A percentile compares a stretch with the other conserved stretches of the same genome.
These are phyloP conservation scores for Myotis myotis DNA, from an alignment of 2,797 vertebrate genomes.

Conservation along the genomic window DNA sequence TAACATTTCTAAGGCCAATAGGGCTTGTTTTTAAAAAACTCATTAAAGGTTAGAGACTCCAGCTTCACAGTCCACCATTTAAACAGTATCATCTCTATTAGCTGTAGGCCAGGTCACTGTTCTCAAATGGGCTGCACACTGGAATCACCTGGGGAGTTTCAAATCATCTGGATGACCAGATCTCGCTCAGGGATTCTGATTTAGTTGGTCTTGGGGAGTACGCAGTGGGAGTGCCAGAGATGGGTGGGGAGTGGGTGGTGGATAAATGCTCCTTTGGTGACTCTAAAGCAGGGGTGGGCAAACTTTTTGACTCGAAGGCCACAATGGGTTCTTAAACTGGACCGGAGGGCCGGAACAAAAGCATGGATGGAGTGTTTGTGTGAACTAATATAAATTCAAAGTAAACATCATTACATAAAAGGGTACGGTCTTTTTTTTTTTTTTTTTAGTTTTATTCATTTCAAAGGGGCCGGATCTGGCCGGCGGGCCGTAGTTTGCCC, in stretches of 20 bases:
- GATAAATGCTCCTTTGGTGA: background rate
- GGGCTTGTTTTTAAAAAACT: background rate
- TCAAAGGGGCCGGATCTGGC: no score
- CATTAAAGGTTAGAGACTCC: background rate
- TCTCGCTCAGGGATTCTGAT: background rate
- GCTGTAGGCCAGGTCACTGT: background rate
- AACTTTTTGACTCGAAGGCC: no score
- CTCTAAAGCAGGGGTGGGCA: background rate
- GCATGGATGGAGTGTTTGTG: no score
- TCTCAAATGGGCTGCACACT: background rate
- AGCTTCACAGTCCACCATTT: background rate
- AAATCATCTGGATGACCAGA: background rate
- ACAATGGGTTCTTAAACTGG: no score
- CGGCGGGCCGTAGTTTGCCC: no score
- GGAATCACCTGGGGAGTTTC: background rate
- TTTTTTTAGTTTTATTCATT: no score
- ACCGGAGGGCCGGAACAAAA: no score
- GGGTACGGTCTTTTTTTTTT: no score
- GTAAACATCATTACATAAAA: no score
- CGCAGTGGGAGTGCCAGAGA: background rate
- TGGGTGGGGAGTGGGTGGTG: background rate
- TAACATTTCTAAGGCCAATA: background rate
- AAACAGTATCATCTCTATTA: background rate
- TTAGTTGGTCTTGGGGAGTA: background rate
- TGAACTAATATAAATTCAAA: no score